Evolutionary conservation across 1,140 invertebrate genomes (phyloP).

Genomic region (Episyrphus balteatus): DNA sequence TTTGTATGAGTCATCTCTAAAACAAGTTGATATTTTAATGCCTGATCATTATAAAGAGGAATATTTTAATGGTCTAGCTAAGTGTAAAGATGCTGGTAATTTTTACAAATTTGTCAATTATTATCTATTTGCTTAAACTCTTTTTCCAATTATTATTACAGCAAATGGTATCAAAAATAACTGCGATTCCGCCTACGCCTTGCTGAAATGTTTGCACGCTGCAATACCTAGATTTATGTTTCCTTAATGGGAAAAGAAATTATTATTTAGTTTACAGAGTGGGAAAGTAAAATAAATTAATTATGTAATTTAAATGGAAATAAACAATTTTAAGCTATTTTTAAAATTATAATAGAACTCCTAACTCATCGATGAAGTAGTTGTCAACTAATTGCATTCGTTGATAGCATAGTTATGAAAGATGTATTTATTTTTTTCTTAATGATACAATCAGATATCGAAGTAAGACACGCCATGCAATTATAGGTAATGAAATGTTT

Average conservation of each 20-base stretch:
- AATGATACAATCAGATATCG: too few relatives aligned
- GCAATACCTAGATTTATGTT: constrained; percentile 27
- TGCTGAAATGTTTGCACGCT: constrained; percentile 19
- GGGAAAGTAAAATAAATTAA: background rate
- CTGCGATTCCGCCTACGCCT: constrained; percentile 22
- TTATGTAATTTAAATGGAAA: background rate
- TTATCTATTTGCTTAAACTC: background rate
- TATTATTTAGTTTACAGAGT: constrained; percentile 1
- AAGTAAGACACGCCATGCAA: too few relatives aligned
- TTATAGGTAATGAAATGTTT: too few relatives aligned
- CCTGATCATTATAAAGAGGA: constrained; percentile 24
- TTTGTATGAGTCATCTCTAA: constrained; percentile 21
- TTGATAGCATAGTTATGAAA: too few relatives aligned
- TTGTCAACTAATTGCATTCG: background rate
- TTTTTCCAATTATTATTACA: background rate
- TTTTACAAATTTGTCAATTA: background rate
- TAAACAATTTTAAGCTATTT: background rate
- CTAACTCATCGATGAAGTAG: background rate
- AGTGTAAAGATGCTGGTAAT: constrained; percentile 20
- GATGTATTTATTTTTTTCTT: too few relatives aligned
- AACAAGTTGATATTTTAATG: constrained; percentile 27
- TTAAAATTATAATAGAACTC: background rate
- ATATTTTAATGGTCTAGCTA: constrained; percentile 15
- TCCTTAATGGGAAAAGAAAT: constrained; percentile 14
- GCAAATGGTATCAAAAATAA: constrained; percentile 25